Conservation (phyloP, 2,113 vertebrate species). For the Edolisoma coerulescens region DNA sequence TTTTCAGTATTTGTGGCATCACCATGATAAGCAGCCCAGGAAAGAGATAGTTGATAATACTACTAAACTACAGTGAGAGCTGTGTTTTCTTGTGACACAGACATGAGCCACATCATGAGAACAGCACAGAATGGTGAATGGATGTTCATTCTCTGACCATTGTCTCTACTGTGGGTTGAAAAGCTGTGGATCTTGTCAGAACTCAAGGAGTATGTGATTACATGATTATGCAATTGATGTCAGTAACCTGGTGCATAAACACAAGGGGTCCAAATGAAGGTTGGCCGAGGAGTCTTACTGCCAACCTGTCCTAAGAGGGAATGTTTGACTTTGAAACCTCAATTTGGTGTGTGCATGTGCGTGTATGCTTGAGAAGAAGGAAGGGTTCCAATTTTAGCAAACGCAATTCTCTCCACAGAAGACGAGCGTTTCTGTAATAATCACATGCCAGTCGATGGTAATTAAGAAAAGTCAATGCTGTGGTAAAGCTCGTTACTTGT, state of each 20-base stretch:
- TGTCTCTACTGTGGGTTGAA: neutral
- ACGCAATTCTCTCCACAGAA: neutral
- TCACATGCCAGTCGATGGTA: neutral
- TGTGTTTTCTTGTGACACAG: neutral
- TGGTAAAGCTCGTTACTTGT: neutral
- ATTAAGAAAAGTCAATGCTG: neutral
- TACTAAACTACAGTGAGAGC: neutral
- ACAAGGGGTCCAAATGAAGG: neutral
- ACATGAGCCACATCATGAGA: neutral
- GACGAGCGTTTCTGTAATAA: neutral
- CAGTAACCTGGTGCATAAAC: neutral
- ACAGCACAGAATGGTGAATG: neutral
- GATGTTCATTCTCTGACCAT: neutral
- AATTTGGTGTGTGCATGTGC: rapidly evolving
- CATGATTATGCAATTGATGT: rapidly evolving
- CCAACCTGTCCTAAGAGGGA: neutral
- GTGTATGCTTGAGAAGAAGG: neutral
- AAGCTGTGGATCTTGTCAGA: neutral
- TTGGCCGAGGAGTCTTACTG: neutral
- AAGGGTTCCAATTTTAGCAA: neutral
- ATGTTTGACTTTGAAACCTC: neutral
- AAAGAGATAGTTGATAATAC: neutral
- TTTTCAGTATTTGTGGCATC: neutral
- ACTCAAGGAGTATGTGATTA: neutral
- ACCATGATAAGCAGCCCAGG: neutral